Base-by-base conservation (phyloP, 1,140 invertebrate species). In the Drosophila simulans region DNA sequence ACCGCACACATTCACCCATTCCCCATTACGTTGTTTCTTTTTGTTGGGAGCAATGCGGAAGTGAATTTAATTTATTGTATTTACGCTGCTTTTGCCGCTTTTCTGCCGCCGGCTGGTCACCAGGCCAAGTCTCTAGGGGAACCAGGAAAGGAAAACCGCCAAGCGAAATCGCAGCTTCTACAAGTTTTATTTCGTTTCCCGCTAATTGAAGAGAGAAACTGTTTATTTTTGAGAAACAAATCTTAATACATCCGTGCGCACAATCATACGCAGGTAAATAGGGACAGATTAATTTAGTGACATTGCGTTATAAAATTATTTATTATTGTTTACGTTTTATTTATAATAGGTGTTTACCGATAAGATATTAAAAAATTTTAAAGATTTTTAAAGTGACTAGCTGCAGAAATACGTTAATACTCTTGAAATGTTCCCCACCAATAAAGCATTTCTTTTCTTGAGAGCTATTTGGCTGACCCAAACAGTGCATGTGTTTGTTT, bases 31-130 rank as follows among this genome's bases (percentile, higher is more conserved):
- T 86, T 65, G 83, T 85, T 86, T 69, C 81, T 70, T 86, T 63
- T 75, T 65, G 57, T 66, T 56, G 72, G 90, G 78, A 91, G 86
- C 91, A 92, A 92, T 92, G 91, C 91, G 91, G 91, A 92, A 92
- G 91, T 92, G 91, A 91, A 91, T 91, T 91, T 91, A 91, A 91
- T 91, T 91, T 91, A 91, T 91, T 91, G 81, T 90, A 83, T 88
- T 90, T 91, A 89, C 90, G 34, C 65, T 43, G 65, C 39, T 69
- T 66, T 43, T 68, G 65, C 64, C 68, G 66, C 80, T 77, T 74
- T 81, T 65, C 62, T 56, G 72, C 52, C 73, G 49, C 42, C 72
- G 34, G 34, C 64, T 78, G 74, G 75, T 78, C 75, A 78, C 74
- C 75, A 70, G 65, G 75, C 74, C 74, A 77, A 69, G 63, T 71